A percentile compares a stretch with the other conserved stretches of the same genome.
These are phyloP conservation scores for Pseudorhombus dupliciocellatus DNA, from an alignment of 2,113 vertebrate genomes.

Conservation along the genomic window DNA sequence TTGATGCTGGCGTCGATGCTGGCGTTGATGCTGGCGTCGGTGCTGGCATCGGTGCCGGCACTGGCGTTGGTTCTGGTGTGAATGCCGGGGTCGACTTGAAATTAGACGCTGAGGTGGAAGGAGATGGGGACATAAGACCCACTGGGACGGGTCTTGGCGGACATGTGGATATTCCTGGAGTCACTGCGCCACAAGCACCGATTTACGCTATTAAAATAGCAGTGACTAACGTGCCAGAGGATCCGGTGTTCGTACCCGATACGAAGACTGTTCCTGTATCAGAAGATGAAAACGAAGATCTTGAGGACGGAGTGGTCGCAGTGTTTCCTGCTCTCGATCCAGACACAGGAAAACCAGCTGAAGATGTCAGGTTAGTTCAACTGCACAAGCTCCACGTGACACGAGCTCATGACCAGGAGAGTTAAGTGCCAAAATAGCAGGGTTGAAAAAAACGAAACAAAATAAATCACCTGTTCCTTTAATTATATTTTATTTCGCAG, in stretches of 20 bases:
- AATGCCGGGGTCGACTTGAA: background rate
- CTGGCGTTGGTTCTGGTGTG: background rate
- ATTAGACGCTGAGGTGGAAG: background rate
- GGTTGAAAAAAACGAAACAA: no score
- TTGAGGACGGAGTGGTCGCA: slow-evolving; percentile 72
- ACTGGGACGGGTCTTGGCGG: slow-evolving; percentile 13
- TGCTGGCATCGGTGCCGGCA: background rate
- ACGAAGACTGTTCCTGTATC: slow-evolving; percentile 74
- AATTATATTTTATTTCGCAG: no score
- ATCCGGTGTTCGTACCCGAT: slow-evolving; percentile 81
- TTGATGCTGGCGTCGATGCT: slow-evolving; percentile 14
- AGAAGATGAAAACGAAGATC: slow-evolving; percentile 64
- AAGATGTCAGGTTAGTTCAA: slow-evolving; percentile 84
- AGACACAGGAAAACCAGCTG: slow-evolving; percentile 85
- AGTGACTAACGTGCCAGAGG: slow-evolving; percentile 86
- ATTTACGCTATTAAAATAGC: slow-evolving; percentile 79
- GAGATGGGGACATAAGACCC: background rate
- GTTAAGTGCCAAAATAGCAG: background rate
- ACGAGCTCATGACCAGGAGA: background rate
- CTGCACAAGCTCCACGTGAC: background rate
- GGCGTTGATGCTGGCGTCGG: background rate
- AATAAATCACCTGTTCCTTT: no score
- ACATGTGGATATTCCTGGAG: slow-evolving; percentile 7
- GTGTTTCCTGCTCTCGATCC: slow-evolving; percentile 83
- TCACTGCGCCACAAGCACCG: slow-evolving; percentile 36